Percentiles rank a stretch among this genome's conserved stretches.
These are phyloP conservation scores for Tinamus major DNA, from an alignment of 2,797 vertebrate genomes.

Conservation along the genomic window DNA sequence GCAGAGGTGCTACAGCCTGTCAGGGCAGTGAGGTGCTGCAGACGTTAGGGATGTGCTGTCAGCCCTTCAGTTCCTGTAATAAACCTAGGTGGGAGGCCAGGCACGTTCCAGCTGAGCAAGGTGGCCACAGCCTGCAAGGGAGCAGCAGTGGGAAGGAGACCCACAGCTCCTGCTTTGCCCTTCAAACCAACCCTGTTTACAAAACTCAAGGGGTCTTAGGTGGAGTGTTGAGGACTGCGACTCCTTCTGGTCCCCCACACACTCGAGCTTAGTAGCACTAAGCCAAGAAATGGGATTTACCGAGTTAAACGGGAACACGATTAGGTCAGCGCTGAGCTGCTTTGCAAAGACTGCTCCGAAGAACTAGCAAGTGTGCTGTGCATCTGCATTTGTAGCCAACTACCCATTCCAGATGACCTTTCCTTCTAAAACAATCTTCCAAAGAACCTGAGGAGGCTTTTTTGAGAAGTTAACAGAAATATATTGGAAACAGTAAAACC, in stretches of 20 bases:
- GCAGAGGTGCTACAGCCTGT: neutral
- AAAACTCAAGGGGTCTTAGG: neutral
- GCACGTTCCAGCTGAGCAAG: neutral
- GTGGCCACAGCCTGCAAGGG: neutral
- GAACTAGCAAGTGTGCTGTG: neutral
- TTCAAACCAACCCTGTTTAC: neutral
- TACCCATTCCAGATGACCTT: constrained; percentile 38
- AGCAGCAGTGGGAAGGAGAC: neutral
- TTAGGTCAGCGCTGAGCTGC: neutral
- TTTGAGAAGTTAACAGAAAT: neutral
- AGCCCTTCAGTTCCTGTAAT: neutral
- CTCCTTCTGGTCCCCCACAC: accelerated
- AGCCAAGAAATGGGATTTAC: neutral
- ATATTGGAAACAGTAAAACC: neutral
- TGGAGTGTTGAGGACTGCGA: neutral
- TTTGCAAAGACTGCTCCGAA: constrained; percentile 33
- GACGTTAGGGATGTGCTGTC: neutral
- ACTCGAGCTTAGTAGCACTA: neutral
- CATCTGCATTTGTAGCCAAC: constrained; percentile 11
- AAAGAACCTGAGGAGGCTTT: neutral
- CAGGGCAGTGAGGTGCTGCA: neutral
- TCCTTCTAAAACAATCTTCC: constrained; percentile 14
- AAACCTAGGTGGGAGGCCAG: neutral
- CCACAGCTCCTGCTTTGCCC: neutral
- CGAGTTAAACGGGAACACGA: neutral